Evolutionary conservation across 2,888 invertebrate genomes (phyloP), one percentile per base, ranked within the genome.

Genomic region (Lingula anatina): DNA sequence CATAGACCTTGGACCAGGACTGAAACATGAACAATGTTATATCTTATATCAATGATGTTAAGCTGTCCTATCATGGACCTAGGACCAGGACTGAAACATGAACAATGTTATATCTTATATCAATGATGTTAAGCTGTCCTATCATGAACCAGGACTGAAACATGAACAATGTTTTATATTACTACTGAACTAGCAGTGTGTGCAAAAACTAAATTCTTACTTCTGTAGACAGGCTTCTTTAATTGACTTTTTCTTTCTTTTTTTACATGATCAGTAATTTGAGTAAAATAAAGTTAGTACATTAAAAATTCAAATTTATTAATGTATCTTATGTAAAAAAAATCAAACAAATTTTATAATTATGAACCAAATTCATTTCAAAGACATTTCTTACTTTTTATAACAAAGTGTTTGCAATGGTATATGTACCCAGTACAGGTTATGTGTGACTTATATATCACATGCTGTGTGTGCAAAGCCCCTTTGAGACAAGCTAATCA

Each of bases 41-140:
- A n/a, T n/a, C n/a, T n/a, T n/a, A n/a, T n/a, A n/a, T 76, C 74
- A 3, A 72, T 65, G 51, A 62, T 61, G 51, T 73, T 73, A 43
- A 73, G 51, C 49, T 73, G 66, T 18, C 68, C 71, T 42, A 75
- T 70, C 47, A 62, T 46, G 46, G 61, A 55, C 24, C 70, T 54
- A 15, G 68, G 69, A 42, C 61, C 55, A 5, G 64, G 55, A 54
- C 75, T 74, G 64, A 44, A 62, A 62, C 47, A 37, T 26, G 45
- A 44, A 35, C 35, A 44, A 4, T 15, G 20, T 26, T n/a, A n/a
- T n/a, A n/a, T n/a, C n/a, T n/a, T n/a, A n/a, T n/a, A n/a, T 76
- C 74, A 3, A 72, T 65, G 51, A 62, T 61, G 51, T 73, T 73
- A 43, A 73, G 51, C 49, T 73, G 66, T 18, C 68, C 71, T 42